phyloP scores from a whole-genome alignment of 1,140 invertebrate genomes.

The Trichomalopsis sarcophagae region DNA sequence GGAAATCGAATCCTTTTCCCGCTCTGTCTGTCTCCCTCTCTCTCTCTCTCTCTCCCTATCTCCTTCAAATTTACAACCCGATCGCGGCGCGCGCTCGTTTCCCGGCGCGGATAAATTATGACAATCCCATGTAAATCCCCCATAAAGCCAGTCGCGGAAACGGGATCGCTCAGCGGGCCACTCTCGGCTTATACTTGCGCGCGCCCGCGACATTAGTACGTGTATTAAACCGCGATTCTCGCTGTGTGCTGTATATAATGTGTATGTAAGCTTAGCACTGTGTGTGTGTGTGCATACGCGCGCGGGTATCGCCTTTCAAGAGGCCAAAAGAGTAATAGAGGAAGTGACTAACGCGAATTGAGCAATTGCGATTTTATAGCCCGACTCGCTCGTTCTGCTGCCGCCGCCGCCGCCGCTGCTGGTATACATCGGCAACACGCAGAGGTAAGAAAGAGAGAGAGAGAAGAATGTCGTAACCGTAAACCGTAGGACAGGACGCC shows the following conservation, averaged over 20 bases:
- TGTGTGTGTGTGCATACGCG: too few species aligned
- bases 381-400: background rate
- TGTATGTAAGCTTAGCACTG: background rate
- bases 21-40: too few species aligned
- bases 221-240: background rate
- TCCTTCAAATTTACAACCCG: constrained; percentile 19
- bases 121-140: constrained; percentile 34
- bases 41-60: background rate
- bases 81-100: background rate
- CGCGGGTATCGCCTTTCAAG: background rate
- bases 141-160: constrained; percentile 20
- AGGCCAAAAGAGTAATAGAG: constrained; percentile 43
- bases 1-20: background rate
- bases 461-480: constrained; percentile 49
- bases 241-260: background rate
- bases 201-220: background rate
- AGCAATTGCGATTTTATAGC: constrained; percentile 51
- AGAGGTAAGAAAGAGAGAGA: constrained; percentile 4
- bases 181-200: background rate
- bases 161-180: constrained; percentile 16
- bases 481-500: constrained; percentile 57
- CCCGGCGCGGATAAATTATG: constrained; percentile 21
- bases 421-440: background rate
- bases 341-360: constrained; percentile 51
- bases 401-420: background rate